Evolutionary conservation across 2,797 vertebrate genomes (phyloP), one percentile per base, ranked within the genome.

Genomic region (Aeoliscus strigatus): DNA sequence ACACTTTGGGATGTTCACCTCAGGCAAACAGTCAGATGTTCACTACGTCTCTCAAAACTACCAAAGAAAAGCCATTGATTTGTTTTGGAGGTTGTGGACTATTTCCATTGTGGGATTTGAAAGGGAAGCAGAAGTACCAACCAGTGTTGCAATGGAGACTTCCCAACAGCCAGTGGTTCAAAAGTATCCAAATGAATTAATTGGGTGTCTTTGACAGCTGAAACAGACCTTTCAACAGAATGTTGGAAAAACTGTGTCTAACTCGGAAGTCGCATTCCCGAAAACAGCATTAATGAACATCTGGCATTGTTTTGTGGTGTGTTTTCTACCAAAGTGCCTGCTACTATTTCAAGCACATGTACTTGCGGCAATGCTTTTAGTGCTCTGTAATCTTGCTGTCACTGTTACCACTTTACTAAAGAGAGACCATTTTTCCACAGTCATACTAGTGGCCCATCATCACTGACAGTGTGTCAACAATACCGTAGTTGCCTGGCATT

Each of bases 1-100:
- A 63, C 79, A 66, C 80, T 77, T 53, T 70, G 81, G 77, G 71
- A 81, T 67, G 73, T 73, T 80, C 66, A 84, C 82, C 77, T 79
- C 71, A 54, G 79, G 79, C 77, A 37, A 72, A 68, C 64, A 41
- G 47, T 60, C 66, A 73, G 79, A 73, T 71, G 72, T 72, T 74
- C 70, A 80, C 73, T 66, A 67, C 57, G 61, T 71, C 70, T 73
- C 62, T 77, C 77, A 58, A 59, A 78, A 74, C 75, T 73, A 78
- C 71, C 73, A 75, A 77, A 77, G 59, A 75, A 71, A 78, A 39
- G 59, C 59, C 72, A 77, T 80, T 70, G 75, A 81, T 78, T 81
- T 41, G 4, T 29, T 9, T 29, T n/a, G 27, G 9, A 7, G 27
- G 27, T 12, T 25, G 24, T 25, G 5, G 24, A 7, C 8, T 25